These are phyloP conservation scores for Amphilophus citrinellus DNA, from an alignment of 2,113 vertebrate species.

Conservation along the genomic window DNA sequence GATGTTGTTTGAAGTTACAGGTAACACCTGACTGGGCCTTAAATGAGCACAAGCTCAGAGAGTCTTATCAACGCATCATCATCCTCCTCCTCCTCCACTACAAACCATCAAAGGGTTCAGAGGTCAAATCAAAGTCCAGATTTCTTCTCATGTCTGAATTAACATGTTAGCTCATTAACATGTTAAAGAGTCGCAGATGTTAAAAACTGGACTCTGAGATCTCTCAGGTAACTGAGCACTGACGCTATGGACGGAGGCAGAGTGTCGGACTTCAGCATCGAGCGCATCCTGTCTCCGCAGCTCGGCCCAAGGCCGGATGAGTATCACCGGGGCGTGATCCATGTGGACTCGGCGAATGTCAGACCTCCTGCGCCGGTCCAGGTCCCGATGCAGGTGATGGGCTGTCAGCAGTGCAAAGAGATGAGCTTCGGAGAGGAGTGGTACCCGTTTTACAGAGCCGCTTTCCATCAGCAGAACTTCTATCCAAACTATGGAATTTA, in stretches of 20 bases:
- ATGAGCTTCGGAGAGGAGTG: conserved; percentile 24
- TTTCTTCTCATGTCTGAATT: neutral
- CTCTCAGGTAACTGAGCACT: neutral
- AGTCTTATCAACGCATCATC: neutral
- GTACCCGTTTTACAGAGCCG: conserved; percentile 11
- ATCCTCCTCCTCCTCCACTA: neutral
- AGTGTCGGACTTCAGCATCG: conserved; percentile 77
- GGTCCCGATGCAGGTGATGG: neutral
- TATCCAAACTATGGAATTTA: conserved; percentile 4
- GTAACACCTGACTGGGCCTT: neutral
- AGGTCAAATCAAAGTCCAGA: conserved; percentile 43
- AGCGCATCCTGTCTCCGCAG: conserved; percentile 73
- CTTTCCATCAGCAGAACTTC: conserved; percentile 36
- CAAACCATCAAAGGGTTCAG: conserved; percentile 12
- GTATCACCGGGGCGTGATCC: neutral
- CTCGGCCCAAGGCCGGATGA: conserved; percentile 17
- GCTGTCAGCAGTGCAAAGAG: conserved; percentile 38
- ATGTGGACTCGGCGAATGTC: neutral
- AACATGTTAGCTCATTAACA: conserved; percentile 9
- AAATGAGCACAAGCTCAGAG: neutral
- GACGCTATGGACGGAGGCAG: conserved; percentile 37
- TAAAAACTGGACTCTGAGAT: conserved; percentile 6
- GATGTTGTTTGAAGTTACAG: neutral
- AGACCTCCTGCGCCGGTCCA: neutral
- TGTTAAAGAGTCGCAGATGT: neutral